Evolutionary conservation across 2,113 vertebrate genomes (phyloP).

Genomic region (Rousettus leschenaultii): DNA sequence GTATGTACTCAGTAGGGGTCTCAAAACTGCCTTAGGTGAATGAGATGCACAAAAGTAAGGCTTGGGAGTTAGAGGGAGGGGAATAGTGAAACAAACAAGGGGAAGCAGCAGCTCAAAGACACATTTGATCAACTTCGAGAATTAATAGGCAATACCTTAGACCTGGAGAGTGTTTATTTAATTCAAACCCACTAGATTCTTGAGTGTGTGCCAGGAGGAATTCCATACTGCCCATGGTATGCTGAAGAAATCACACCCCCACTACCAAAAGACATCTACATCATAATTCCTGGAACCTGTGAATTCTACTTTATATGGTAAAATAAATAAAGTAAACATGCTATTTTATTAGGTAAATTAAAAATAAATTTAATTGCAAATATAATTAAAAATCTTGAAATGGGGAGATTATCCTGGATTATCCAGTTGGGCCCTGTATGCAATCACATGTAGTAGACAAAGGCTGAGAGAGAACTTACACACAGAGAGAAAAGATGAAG

Average conservation of each 20-base stretch:
- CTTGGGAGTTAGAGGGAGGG: not conserved
- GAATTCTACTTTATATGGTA: not conserved
- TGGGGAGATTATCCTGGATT: conserved; percentile 5
- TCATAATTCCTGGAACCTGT: not conserved
- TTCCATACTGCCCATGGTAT: not conserved
- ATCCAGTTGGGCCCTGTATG: not conserved
- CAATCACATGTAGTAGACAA: not conserved
- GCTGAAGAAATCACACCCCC: not conserved
- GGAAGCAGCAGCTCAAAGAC: not conserved
- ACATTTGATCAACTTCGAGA: conserved; percentile 3
- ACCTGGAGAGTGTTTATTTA: not conserved
- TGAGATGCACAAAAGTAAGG: not conserved
- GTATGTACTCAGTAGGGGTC: not conserved
- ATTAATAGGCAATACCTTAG: not conserved
- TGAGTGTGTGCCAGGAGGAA: not conserved
- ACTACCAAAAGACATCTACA: not conserved
- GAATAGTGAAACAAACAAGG: not conserved
- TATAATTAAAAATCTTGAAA: conserved; percentile 17
- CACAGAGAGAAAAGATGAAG: not conserved
- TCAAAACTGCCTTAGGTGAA: not conserved
- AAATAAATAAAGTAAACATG: not conserved
- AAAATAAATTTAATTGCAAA: not conserved
- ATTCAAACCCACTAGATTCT: not conserved
- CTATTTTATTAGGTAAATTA: not conserved
- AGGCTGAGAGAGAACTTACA: not conserved